Evolutionary conservation across 2,888 invertebrate species (phyloP).

Genomic region (Schizaphis graminum): DNA sequence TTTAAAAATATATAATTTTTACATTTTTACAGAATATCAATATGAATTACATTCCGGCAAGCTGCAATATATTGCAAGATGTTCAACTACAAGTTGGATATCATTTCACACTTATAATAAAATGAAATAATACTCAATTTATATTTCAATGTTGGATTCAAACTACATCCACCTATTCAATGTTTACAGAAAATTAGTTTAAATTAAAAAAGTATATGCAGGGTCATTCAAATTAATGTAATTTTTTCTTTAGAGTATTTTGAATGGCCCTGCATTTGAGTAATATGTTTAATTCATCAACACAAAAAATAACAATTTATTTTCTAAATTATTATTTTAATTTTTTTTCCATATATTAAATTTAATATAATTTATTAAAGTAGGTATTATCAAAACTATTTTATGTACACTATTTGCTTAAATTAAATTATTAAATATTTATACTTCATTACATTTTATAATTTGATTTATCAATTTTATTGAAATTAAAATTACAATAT

Average conservation of each 20-base stretch:
- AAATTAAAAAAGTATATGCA: background rate
- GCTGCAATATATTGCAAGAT: background rate
- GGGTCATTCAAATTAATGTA: background rate
- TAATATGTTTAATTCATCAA: background rate
- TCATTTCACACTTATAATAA: background rate
- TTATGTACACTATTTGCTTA: background rate
- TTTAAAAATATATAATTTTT: slow-evolving; percentile 6
- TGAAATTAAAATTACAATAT: background rate
- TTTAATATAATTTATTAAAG: background rate
- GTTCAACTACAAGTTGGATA: background rate
- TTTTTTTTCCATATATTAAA: background rate
- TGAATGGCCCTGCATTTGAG: background rate
- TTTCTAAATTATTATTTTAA: background rate
- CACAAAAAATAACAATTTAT: background rate
- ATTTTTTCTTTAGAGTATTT: background rate
- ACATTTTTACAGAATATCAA: slow-evolving; percentile 33
- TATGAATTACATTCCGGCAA: slow-evolving; percentile 52
- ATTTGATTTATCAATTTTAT: background rate
- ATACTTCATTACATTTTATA: background rate
- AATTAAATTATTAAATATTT: slow-evolving; percentile 24
- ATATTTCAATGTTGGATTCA: background rate
- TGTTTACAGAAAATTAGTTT: background rate
- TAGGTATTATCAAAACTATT: background rate
- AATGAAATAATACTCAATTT: slow-evolving; percentile 18
- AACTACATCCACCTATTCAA: background rate